Evolutionary conservation across 2,113 vertebrate species (phyloP).

Genomic region (Zootoca vivipara): DNA sequence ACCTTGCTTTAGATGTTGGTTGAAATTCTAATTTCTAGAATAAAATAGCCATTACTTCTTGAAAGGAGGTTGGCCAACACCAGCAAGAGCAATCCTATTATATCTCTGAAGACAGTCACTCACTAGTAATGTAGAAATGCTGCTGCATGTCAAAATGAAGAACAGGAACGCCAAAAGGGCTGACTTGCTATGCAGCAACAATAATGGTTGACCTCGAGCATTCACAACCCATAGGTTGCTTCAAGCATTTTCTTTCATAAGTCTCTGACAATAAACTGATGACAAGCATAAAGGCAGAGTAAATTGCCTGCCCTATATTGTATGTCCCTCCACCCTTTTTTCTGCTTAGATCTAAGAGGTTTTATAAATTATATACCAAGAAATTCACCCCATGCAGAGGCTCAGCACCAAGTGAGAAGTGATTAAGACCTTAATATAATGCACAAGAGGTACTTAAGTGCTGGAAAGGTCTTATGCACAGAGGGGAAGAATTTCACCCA

Average conservation of each 20-base stretch:
- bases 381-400: constrained; percentile 23
- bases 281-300: not conserved
- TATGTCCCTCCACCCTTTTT: not conserved
- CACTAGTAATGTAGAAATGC: not conserved
- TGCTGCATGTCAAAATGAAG: not conserved
- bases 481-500: constrained; percentile 34
- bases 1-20: not conserved
- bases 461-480: constrained; percentile 24
- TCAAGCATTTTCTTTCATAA: not conserved
- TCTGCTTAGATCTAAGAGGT: constrained; percentile 11
- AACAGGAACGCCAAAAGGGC: not conserved
- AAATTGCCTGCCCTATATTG: not conserved
- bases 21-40: not conserved
- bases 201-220: not conserved
- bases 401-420: constrained; percentile 13
- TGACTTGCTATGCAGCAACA: not conserved
- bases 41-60: not conserved
- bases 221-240: not conserved
- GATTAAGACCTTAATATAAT: constrained; percentile 37
- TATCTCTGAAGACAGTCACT: not conserved
- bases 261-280: not conserved
- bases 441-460: constrained; percentile 32
- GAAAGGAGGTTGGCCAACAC: not conserved
- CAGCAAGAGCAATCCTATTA: not conserved
- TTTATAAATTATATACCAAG: constrained; percentile 36